phyloP scores from a whole-genome alignment of 2,113 vertebrate species.

The Apistogramma diplotaenia region DNA sequence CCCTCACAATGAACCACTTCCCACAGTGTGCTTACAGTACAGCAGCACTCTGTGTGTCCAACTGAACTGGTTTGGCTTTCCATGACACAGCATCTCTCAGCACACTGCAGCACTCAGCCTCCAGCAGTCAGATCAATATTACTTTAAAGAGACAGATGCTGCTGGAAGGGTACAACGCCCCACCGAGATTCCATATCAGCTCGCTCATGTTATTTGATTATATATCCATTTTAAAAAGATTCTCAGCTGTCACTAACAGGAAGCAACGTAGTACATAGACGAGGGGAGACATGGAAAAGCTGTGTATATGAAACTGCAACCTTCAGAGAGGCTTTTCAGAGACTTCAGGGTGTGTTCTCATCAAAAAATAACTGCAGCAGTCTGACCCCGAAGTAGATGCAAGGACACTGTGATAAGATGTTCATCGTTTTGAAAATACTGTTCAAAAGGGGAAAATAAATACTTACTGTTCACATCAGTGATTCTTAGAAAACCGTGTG shows the following conservation, averaged over 20 bases:
- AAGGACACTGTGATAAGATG: neutral
- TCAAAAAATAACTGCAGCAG: neutral
- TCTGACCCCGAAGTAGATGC: neutral
- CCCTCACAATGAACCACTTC: neutral
- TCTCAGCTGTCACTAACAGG: neutral
- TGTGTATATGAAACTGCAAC: accelerated
- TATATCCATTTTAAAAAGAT: neutral
- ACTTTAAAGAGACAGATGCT: constrained; percentile 21
- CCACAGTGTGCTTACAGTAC: neutral
- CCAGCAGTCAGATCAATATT: constrained; percentile 47
- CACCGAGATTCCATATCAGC: neutral
- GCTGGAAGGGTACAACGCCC: neutral
- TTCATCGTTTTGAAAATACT: neutral
- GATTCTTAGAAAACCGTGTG: neutral
- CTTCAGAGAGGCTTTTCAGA: neutral
- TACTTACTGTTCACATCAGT: no score
- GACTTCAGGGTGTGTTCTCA: neutral
- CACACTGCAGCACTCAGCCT: constrained; percentile 44
- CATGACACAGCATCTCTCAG: constrained; percentile 64
- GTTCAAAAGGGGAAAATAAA: no score
- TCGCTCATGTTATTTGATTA: neutral
- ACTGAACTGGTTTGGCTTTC: neutral
- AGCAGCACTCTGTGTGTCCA: neutral
- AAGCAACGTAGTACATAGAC: neutral
- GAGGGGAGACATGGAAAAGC: neutral